Evolutionary conservation across 35 echinoderm and acorn worm genomes (phyloP).

Genomic region (Apostichopus japonicus): DNA sequence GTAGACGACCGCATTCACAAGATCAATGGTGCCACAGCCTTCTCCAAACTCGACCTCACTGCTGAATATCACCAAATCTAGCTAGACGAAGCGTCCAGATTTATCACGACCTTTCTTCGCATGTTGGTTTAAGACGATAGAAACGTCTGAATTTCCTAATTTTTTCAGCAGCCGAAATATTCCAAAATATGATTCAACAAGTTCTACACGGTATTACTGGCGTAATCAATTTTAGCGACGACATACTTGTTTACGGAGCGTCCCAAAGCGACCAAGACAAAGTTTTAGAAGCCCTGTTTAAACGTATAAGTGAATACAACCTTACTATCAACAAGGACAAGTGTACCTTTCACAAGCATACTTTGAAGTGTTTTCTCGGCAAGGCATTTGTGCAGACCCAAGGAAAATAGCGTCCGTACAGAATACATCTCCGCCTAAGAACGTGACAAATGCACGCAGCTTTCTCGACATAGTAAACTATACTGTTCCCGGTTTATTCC

Average conservation of each 20-base stretch:
- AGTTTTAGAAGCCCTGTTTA: neutral
- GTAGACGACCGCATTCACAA: constrained; percentile 46
- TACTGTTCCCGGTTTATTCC: neutral
- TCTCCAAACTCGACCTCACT: constrained; percentile 68
- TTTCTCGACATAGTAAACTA: constrained; percentile 58
- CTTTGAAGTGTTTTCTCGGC: neutral
- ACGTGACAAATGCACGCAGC: constrained; percentile 54
- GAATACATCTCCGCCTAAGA: constrained; percentile 27
- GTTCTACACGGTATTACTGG: constrained; percentile 47
- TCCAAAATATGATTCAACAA: neutral
- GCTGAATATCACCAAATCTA: constrained; percentile 41
- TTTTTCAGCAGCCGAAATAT: neutral
- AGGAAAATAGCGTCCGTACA: constrained; percentile 42
- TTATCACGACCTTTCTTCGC: too few relatives aligned
- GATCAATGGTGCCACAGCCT: constrained; percentile 51
- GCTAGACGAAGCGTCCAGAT: constrained; percentile 39
- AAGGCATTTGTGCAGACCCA: constrained; percentile 32
- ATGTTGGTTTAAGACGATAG: constrained; percentile 52
- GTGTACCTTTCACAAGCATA: constrained; percentile 26
- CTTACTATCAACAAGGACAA: constrained; percentile 42
- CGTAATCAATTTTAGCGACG: neutral
- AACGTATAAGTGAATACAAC: constrained; percentile 31
- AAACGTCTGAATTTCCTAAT: constrained; percentile 66
- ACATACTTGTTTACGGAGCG: constrained; percentile 44
- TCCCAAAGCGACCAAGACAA: constrained; percentile 45